Percentiles rank a stretch among this genome's conserved stretches.
Evolutionary conservation across 2,797 vertebrate genomes (phyloP).

Genomic region (Sorex maritimensis): DNA sequence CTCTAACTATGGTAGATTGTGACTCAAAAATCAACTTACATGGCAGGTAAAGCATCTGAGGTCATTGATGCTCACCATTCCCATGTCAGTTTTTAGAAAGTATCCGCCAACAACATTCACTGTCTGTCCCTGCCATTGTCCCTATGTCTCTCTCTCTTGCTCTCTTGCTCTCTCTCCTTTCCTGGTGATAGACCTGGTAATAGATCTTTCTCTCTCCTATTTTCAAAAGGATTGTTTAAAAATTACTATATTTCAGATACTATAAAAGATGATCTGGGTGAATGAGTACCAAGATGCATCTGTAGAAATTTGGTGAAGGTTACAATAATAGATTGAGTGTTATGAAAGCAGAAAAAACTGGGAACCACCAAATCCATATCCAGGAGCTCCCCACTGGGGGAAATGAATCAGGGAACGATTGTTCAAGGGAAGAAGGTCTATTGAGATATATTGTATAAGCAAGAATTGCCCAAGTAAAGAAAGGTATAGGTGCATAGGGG

Average conservation of each 20-base stretch:
- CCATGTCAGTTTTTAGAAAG: neutral
- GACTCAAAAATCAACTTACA: neutral
- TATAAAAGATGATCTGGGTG: neutral
- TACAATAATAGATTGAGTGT: neutral
- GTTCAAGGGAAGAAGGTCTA: neutral
- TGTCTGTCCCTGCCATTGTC: fast-evolving
- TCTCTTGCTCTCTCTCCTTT: too few species aligned
- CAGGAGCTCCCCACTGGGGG: neutral
- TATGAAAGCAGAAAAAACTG: neutral
- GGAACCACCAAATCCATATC: neutral
- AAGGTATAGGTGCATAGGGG: neutral
- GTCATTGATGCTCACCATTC: neutral
- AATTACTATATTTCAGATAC: neutral
- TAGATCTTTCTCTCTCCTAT: neutral
- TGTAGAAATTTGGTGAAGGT: neutral
- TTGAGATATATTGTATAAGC: neutral
- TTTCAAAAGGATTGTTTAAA: neutral
- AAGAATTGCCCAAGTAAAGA: neutral
- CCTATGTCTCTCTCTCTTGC: too few species aligned
- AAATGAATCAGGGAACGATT: neutral
- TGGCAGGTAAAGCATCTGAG: neutral
- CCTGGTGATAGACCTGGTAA: too few species aligned
- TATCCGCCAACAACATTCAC: neutral
- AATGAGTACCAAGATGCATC: neutral
- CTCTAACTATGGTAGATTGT: neutral